Evolutionary conservation across 2,797 vertebrate species (phyloP).

Genomic region (Oreortyx pictus): DNA sequence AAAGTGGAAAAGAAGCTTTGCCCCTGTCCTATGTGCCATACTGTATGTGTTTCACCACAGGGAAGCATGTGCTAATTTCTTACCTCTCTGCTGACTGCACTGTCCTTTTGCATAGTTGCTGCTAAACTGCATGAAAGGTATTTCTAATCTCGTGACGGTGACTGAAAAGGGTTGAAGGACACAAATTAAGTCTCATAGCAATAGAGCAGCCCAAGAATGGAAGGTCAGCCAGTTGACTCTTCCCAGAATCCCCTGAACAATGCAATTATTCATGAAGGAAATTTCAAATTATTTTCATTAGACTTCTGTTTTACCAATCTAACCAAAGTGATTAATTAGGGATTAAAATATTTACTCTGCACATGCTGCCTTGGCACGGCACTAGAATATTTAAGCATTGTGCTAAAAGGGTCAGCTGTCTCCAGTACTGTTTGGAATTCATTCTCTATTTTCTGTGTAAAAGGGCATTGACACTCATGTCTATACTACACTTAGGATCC

Average conservation of each 20-base stretch:
- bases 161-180: constrained; percentile 80
- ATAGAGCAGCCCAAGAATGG: constrained; percentile 79
- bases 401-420: constrained; percentile 86
- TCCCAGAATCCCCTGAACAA: constrained; percentile 86
- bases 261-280: constrained; percentile 88
- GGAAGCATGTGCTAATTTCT: constrained; percentile 54
- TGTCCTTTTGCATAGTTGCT: constrained; percentile 76
- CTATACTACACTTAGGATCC: constrained; percentile 72
- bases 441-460: constrained; percentile 78
- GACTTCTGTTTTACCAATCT: constrained; percentile 89
- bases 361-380: constrained; percentile 94
- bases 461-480: constrained; percentile 81
- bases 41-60: constrained; percentile 30
- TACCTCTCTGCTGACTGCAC: constrained; percentile 73
- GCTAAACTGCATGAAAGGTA: constrained; percentile 79
- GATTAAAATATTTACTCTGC: constrained; percentile 99
- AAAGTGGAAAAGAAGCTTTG: constrained; percentile 62
- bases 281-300: constrained; percentile 89
- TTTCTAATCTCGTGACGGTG: constrained; percentile 80
- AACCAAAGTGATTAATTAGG: constrained; percentile 99
- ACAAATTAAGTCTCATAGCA: constrained; percentile 78
- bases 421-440: constrained; percentile 82
- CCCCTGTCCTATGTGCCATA: constrained; percentile 44
- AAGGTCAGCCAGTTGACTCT: constrained; percentile 85
- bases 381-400: constrained; percentile 86